These are phyloP conservation scores for Nephrocerus scutellatus DNA, from an alignment of 2,888 invertebrate genomes.

Conservation along the genomic window DNA sequence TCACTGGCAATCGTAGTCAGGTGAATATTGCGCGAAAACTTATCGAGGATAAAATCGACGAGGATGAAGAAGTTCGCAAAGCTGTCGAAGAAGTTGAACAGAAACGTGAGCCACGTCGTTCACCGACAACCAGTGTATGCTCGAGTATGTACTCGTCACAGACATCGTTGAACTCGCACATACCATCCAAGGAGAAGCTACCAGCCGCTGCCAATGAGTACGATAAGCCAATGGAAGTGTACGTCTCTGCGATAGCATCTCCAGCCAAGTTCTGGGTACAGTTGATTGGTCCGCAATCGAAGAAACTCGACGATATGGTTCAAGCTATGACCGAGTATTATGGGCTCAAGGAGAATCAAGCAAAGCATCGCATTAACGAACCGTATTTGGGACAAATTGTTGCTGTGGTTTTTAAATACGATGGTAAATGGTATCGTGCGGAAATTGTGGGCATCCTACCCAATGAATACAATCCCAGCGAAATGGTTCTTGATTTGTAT, in stretches of 20 bases:
- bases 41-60: conserved; percentile 62
- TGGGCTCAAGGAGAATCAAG: conserved; percentile 56
- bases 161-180: conserved; percentile 39
- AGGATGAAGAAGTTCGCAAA: conserved; percentile 51
- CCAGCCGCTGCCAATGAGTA: conserved; percentile 32
- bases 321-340: conserved; percentile 80
- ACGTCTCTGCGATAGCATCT: conserved; percentile 75
- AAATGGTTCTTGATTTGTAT: conserved; percentile 63
- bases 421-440: conserved; percentile 64
- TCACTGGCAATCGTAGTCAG: conserved; percentile 61
- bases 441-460: conserved; percentile 60
- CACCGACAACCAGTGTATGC: conserved; percentile 40
- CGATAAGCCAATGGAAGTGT: conserved; percentile 70
- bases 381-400: conserved; percentile 71
- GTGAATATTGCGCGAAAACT: conserved; percentile 64
- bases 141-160: conserved; percentile 46
- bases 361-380: conserved; percentile 54
- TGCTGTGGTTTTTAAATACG: conserved; percentile 74
- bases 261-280: conserved; percentile 84
- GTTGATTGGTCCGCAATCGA: conserved; percentile 65
- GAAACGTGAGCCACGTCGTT: conserved; percentile 51
- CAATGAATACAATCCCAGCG: conserved; percentile 56
- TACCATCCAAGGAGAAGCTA: conserved; percentile 41
- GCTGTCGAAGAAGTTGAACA: conserved; percentile 45
- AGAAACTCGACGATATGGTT: conserved; percentile 71